Evolutionary conservation across 2,888 invertebrate genomes (phyloP), one percentile per base, ranked within the genome.

Genomic region (Herminia tarsipennalis): DNA sequence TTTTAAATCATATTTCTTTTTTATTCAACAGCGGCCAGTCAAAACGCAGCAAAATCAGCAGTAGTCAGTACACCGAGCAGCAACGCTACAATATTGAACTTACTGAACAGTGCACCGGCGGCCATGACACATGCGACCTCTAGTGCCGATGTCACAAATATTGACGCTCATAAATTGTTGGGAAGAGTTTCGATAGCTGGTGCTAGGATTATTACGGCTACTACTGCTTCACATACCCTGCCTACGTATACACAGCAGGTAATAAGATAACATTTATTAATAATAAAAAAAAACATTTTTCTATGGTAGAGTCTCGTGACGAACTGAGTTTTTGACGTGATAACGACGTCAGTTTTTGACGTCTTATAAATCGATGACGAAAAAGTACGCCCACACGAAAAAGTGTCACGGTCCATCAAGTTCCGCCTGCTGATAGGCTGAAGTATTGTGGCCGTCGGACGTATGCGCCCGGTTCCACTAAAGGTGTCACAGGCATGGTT

Each of bases 61-160:
- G 90, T 88, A 5, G 90, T 89, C 14, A 93, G 88, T 55, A 88
- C 93, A 16, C 86, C 92, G 2, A 89, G 83, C 50, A 94, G 85
- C 73, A 95, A 96, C 77, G 94, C 96, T 1, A 95, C 96, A 5
- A 96, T 96, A 71, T 92, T 95, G 51, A 96, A 95, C 83, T 83
- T 96, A 39, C 81, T 96, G 49, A 96, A 96, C 79, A 96, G 95
- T 73, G 94, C 95, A 16, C 95, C 96, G 27, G 95, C 95, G 47
- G 94, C 95, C 46, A 93, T 93, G 93, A 94, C 94, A 2, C 94
- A 93, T 24, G 92, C 93, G 5, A 76, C 88, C 12, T 63, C 76
- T 3, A 57, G 65, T 9, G 63, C 71, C 0, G 76, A 74, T n/a
- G n/a, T n/a, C 2, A 52, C 42, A 2, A 52, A 57, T 2, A 51